These are phyloP conservation scores for Rhinoderma darwinii DNA, from an alignment of 2,113 vertebrate genomes.

Conservation along the genomic window DNA sequence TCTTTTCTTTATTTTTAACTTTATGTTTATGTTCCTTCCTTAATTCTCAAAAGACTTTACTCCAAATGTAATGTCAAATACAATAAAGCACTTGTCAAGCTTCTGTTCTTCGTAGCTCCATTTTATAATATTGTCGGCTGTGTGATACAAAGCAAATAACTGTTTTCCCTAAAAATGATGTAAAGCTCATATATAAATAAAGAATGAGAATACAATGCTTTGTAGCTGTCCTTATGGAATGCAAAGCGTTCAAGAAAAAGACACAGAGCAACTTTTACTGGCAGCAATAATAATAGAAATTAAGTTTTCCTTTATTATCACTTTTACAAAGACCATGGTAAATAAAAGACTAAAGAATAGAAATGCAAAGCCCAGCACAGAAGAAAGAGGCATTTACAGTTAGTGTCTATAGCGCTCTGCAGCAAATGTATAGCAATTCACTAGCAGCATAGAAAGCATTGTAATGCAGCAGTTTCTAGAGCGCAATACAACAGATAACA, in stretches of 20 bases:
- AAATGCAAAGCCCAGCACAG: slow-evolving; percentile 19
- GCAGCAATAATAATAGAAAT: slow-evolving; percentile 45
- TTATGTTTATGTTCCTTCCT: not conserved
- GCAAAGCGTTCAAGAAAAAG: slow-evolving; percentile 19
- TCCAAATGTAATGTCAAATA: not conserved
- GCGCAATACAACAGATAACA: slow-evolving; percentile 42
- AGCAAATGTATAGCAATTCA: slow-evolving; percentile 21
- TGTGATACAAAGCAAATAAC: slow-evolving; percentile 37
- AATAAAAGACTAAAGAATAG: slow-evolving; percentile 24
- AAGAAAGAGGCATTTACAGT: slow-evolving; percentile 2
- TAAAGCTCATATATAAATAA: slow-evolving; percentile 54
- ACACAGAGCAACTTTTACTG: slow-evolving; percentile 9
- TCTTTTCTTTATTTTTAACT: no score
- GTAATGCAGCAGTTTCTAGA: not conserved
- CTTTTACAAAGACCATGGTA: slow-evolving; percentile 23
- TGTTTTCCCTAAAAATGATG: slow-evolving; percentile 37
- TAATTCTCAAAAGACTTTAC: not conserved
- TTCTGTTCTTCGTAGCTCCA: not conserved
- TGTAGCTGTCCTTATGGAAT: slow-evolving; percentile 42
- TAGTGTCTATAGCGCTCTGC: not conserved
- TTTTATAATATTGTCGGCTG: slow-evolving; percentile 9
- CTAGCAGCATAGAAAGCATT: slow-evolving; percentile 31
- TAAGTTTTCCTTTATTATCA: slow-evolving; percentile 32
- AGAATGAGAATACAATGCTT: slow-evolving; percentile 30
- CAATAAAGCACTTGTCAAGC: slow-evolving; percentile 3